A percentile compares a stretch with the other conserved stretches of the same genome.
phyloP scores from a whole-genome alignment of 2,113 vertebrate species.

The Hippocampus mohnikei region DNA sequence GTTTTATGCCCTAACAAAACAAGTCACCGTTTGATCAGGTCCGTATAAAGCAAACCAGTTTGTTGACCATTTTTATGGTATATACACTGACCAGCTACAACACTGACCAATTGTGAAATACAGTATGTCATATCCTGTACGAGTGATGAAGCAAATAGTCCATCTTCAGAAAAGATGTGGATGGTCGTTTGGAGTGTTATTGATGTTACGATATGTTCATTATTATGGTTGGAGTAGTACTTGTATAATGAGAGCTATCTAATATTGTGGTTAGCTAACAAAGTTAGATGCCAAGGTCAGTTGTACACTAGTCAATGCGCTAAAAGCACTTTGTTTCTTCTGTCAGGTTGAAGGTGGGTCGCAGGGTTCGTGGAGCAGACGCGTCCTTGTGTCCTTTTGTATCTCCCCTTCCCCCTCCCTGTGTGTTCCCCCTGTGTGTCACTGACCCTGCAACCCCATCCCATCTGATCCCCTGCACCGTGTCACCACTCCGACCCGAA shows the following conservation, averaged over 20 bases:
- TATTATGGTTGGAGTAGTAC: background rate
- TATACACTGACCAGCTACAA: background rate
- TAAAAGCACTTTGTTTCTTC: background rate
- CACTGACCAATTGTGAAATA: background rate
- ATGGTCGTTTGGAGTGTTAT: background rate
- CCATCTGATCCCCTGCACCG: conserved; percentile 37
- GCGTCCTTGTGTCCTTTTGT: conserved; percentile 61
- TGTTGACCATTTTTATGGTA: too few relatives aligned
- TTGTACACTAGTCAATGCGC: background rate
- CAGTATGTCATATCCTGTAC: background rate
- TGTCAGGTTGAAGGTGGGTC: conserved; percentile 53
- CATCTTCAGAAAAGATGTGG: background rate
- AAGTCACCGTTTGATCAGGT: background rate
- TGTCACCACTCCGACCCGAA: conserved; percentile 47
- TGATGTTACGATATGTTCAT: background rate
- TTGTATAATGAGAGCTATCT: background rate
- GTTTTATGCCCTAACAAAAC: background rate
- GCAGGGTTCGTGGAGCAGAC: conserved; percentile 55
- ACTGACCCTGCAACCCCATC: conserved; percentile 58
- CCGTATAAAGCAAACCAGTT: background rate
- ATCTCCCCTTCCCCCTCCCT: conserved; percentile 55
- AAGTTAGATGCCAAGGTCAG: background rate
- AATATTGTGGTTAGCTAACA: background rate
- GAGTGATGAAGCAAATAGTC: background rate
- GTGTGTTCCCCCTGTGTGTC: conserved; percentile 60